Conservation (phyloP, 2,113 vertebrate species). For the Gobio gobio region DNA sequence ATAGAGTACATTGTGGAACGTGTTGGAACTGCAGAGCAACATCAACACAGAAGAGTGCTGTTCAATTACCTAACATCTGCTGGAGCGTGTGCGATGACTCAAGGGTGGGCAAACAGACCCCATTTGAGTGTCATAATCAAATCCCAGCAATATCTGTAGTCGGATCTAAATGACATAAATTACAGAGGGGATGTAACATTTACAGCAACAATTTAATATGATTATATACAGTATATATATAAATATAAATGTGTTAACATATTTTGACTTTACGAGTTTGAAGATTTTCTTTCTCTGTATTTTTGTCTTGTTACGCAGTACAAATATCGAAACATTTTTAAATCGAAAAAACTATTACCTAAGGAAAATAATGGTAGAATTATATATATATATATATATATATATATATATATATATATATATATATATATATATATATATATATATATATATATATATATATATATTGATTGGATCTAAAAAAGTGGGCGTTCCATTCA, state of each 20-base stretch:
- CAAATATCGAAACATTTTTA: too few species aligned
- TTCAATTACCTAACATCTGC: conserved; percentile 25
- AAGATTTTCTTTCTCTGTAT: too few species aligned
- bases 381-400: too few species aligned
- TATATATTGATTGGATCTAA: too few species aligned
- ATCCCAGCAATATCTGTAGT: neutral
- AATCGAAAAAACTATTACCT: too few species aligned
- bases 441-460: too few species aligned
- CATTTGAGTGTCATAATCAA: neutral
- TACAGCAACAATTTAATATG: neutral
- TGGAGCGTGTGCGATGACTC: neutral
- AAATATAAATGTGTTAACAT: neutral
- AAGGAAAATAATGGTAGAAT: too few species aligned
- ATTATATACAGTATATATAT: neutral
- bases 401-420: too few species aligned
- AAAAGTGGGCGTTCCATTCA: too few species aligned
- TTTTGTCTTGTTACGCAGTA: too few species aligned
- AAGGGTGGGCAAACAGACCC: neutral
- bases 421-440: too few species aligned
- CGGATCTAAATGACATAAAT: neutral
- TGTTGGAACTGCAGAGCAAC: conserved; percentile 17
- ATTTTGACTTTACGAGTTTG: neutral
- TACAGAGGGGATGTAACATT: neutral
- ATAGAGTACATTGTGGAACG: neutral
- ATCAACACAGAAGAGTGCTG: conserved; percentile 22